Evolutionary conservation across 2,888 invertebrate species (phyloP), one percentile per base, ranked within the genome.

Genomic region (Tetramorium bicarinatum): DNA sequence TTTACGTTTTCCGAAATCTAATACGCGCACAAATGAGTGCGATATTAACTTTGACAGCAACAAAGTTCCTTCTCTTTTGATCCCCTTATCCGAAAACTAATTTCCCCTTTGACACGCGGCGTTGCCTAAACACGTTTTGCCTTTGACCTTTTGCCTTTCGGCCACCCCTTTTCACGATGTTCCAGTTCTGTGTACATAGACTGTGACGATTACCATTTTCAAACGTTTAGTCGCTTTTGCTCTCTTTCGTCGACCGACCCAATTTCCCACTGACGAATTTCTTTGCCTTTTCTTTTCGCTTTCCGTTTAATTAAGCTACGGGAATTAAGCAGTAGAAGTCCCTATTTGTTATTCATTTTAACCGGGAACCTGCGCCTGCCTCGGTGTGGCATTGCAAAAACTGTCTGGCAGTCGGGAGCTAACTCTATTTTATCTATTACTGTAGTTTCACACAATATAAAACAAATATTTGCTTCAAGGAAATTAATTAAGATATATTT

Each of bases 21-120:
- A 83, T 71, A 47, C 83, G 61, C 25, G 66, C n/a, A 71, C 75
- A 64, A 76, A 29, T 72, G 71, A 84, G 59, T 47, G 64, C 67
- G 82, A 87, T 86, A 87, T 87, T 84, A 85, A 85, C 76, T 83
- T 83, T 67, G 21, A 61, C 77, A 61, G 61, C n/a, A 74, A 56
- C 77, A 71, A 54, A 54, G 52, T 67, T 72, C 44, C 15, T 54
- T 29, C 85, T 85, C 81, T 83, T 87, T 87, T 77, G 85, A 89
- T 83, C 74, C 85, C 71, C 76, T 87, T 89, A 86, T 83, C 64
- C 75, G 59, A 59, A 87, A 89, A 89, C 85, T 89, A 89, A 90
- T 85, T 90, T 87, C 71, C 74, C 25, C 77, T 89, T 85, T 82
- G 85, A 84, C 83, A 69, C 82, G 66, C 67, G 66, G 52, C 83